Conservation (phyloP, 2,888 invertebrate genomes). For the Folsomia candida region DNA sequence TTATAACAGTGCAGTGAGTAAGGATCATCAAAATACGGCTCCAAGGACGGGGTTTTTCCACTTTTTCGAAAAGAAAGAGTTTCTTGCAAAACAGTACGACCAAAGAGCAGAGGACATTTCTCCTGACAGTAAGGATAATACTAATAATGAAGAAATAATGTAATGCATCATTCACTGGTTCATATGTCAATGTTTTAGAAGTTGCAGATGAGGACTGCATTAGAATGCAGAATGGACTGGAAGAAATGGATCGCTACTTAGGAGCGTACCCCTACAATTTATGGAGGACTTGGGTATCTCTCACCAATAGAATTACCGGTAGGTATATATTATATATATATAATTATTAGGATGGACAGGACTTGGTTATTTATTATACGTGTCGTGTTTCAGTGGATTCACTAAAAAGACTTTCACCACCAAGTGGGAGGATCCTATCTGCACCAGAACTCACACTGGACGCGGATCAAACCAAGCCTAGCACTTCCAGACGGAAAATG, state of each 20-base stretch:
- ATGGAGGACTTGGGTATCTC: conserved; percentile 78
- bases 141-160: no score
- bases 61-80: conserved; percentile 75
- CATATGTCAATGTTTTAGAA: conserved; percentile 55
- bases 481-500: conserved; percentile 50
- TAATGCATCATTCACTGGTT: no score
- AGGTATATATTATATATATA: conserved; percentile 47
- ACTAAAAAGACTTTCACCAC: conserved; percentile 65
- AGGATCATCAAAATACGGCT: conserved; percentile 53
- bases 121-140: conserved; percentile 55
- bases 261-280: conserved; percentile 90
- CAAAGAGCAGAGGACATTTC: conserved; percentile 69
- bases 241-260: conserved; percentile 72
- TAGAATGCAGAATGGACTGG: conserved; percentile 66
- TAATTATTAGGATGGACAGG: no score
- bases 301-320: conserved; percentile 69
- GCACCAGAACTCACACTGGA: conserved; percentile 70
- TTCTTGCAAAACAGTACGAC: conserved; percentile 87
- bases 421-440: conserved; percentile 72
- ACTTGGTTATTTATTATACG: no score
- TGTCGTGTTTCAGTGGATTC: conserved; percentile 55
- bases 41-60: conserved; percentile 77
- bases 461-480: conserved; percentile 29
- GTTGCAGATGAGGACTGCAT: conserved; percentile 64
- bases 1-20: conserved; percentile 57